Evolutionary conservation across 2,888 invertebrate genomes (phyloP), one percentile per base, ranked within the genome.

Genomic region (Thymelicus lineola): DNA sequence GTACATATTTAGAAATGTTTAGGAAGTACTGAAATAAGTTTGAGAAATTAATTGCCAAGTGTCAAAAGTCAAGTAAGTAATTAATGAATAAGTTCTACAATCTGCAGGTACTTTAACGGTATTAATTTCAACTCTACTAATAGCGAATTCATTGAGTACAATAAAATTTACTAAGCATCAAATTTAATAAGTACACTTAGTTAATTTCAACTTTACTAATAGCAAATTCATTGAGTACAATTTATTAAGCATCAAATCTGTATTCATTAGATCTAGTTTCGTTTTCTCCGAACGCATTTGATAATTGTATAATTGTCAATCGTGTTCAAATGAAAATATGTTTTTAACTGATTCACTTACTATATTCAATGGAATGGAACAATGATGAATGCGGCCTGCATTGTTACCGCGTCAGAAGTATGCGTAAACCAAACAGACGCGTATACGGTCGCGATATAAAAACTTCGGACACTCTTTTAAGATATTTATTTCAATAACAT

Each of bases 381-480:
- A 85, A 85, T 85, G 78, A 76, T 78, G 75, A 81, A 79, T 81
- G 80, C 75, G 55, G 15, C 17, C 36, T 17, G 57, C n/a, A 57
- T 57, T 57, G 57, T 36, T 15, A 50, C 36, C 57, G 17, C 60
- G 68, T 61, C 14, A 17, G 36, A 62, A 36, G 61, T 62, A 68
- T 62, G 68, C 17, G 62, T 55, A 55, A 62, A 36, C 55, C 57
- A 62, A 68, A 68, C 68, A 68, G 46, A 17, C 17, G 20, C 45
- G 35, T 46, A 17, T 9, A n/a, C 35, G 35, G 12, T n/a, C n/a
- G n/a, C n/a, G n/a, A n/a, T 35, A 35, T 35, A 38, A 61, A 61
- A 55, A 61, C 61, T 50, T 55, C 55, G n/a, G 10, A n/a, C 45
- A 36, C 9, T 28, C 17, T 20, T 53, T 15, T 48, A n/a, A n/a